A percentile compares a stretch with the other conserved stretches of the same genome.
Conservation (phyloP, 2,888 invertebrate species). For the Anoncus sp. region DNA sequence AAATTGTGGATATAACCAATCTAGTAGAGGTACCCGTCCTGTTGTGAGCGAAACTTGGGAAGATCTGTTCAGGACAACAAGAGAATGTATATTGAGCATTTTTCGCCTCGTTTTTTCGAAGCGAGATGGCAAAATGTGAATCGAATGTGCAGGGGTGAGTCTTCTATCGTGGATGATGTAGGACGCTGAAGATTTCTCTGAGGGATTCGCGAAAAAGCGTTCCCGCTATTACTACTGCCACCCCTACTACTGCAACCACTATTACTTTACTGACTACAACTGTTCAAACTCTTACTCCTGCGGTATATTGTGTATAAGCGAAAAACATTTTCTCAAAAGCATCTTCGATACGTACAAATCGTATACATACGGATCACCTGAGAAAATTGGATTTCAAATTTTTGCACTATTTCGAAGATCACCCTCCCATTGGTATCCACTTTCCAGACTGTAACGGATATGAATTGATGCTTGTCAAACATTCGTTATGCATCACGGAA, state of each 20-base stretch:
- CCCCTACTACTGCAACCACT: slow-evolving; percentile 23
- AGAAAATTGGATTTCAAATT: slow-evolving; percentile 75
- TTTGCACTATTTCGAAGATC: slow-evolving; percentile 42
- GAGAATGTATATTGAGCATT: slow-evolving; percentile 72
- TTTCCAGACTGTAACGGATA: background rate
- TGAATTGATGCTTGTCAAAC: slow-evolving; percentile 6
- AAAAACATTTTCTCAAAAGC: slow-evolving; percentile 44
- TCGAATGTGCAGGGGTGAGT: slow-evolving; percentile 75
- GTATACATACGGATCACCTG: slow-evolving; percentile 74
- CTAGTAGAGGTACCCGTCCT: background rate
- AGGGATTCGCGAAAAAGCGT: slow-evolving; percentile 75
- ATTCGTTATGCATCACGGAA: background rate
- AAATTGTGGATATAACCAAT: background rate
- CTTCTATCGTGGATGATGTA: slow-evolving; percentile 75
- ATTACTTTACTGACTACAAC: background rate
- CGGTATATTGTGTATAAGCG: slow-evolving; percentile 8
- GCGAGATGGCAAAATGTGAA: slow-evolving; percentile 72
- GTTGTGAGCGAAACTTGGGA: background rate
- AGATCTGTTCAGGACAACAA: slow-evolving; percentile 51
- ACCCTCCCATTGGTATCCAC: slow-evolving; percentile 20
- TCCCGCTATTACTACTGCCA: slow-evolving; percentile 28
- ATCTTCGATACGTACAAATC: slow-evolving; percentile 67
- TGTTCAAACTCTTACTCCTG: slow-evolving; percentile 11
- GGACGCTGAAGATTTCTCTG: slow-evolving; percentile 81
- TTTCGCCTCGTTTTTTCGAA: slow-evolving; percentile 66